Base-by-base conservation (phyloP, 1,140 invertebrate genomes). In the Andricus grossulariae region DNA sequence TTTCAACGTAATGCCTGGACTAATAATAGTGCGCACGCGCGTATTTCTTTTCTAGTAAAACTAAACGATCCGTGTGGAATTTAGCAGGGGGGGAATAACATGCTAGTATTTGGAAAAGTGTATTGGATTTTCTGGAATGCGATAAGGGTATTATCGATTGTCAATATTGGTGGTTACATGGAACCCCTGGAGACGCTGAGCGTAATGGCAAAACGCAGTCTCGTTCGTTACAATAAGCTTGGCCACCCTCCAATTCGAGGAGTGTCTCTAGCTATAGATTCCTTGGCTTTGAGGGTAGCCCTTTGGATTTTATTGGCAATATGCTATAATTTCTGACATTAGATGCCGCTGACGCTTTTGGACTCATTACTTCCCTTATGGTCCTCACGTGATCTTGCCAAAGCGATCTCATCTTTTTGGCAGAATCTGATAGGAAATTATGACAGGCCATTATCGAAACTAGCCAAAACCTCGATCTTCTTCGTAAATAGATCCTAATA, bases 261-360 rank as follows among this genome's bases (percentile, higher is more conserved):
- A 89, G 83, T 80, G 82, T 83, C 84, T 84, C 83, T 85, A 81
- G 83, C 80, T 85, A 75, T 71, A 72, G 73, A 16, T 66, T 66
- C 85, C 77, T 81, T 86, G 83, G 80, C 81, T 66, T 66, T 66
- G 84, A 88, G 85, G 84, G 84, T 83, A 82, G 83, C 82, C 85
- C 86, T 83, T 82, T 79, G 83, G 86, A 90, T 91, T 92, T 92
- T 92, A 92, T 92, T 92, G 90, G 87, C 91, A 92, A 92, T 92
- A 92, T 92, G 89, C 90, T 91, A 91, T 92, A 91, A 91, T 92
- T 92, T 87, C 89, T 86, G 87, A 91, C 89, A 91, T 91, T 92
- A 91, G 91, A 90, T 86, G 89, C 90, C 84, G 89, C 88, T 91
- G 90, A 91, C 90, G 90, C 90, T 90, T 89, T 88, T 80, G 83